Evolutionary conservation across 2,888 invertebrate genomes (phyloP).

Genomic region (Yponomeuta plumbellus): DNA sequence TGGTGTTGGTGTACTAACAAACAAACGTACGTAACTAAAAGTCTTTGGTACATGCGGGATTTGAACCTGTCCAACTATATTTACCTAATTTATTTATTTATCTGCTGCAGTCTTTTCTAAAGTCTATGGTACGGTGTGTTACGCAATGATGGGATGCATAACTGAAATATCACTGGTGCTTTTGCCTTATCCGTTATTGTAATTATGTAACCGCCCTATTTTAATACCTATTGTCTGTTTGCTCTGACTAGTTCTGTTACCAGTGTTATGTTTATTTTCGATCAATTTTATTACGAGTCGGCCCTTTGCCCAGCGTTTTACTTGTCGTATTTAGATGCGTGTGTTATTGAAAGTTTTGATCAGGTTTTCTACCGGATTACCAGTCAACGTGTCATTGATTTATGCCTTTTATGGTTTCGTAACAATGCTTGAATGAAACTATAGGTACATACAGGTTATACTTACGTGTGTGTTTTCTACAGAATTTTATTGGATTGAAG

Average conservation of each 20-base stretch:
- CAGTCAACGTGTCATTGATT: not conserved
- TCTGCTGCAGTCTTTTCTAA: not conserved
- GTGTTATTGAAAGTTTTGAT: not conserved
- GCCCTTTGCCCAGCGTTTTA: not conserved
- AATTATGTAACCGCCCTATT: constrained; percentile 56
- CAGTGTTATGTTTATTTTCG: constrained; percentile 48
- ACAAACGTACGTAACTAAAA: too few relatives aligned
- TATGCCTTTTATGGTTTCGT: not conserved
- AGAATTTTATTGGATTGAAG: not conserved
- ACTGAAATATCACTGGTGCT: constrained; percentile 9
- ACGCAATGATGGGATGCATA: constrained; percentile 48
- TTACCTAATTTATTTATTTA: not conserved
- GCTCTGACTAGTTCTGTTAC: constrained; percentile 40
- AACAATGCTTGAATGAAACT: not conserved
- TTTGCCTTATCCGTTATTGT: constrained; percentile 42
- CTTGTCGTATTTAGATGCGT: not conserved
- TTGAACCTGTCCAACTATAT: too few relatives aligned
- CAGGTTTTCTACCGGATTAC: not conserved
- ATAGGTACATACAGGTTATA: not conserved
- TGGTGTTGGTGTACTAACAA: too few relatives aligned
- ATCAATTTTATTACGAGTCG: constrained; percentile 41
- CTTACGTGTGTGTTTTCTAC: not conserved
- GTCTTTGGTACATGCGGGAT: too few relatives aligned
- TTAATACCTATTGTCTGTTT: constrained; percentile 58
- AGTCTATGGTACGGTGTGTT: constrained; percentile 40